Conservation (phyloP, 2,797 vertebrate species). For the Crocodylus rhombifer region DNA sequence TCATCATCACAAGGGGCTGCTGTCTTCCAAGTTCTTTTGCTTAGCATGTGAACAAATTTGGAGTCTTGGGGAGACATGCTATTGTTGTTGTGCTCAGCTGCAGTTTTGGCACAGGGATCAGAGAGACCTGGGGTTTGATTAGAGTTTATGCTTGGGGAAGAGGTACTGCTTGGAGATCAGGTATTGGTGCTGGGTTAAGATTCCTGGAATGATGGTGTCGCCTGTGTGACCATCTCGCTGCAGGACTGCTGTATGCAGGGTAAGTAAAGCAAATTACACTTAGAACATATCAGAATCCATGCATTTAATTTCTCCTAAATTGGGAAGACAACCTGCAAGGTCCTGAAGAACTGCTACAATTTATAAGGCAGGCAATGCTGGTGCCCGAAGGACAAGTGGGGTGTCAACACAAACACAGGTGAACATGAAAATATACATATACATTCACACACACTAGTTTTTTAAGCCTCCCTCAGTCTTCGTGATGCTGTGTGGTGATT, state of each 20-base stretch:
- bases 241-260: not conserved
- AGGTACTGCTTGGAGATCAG: not conserved
- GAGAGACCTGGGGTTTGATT: not conserved
- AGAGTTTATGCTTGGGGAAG: not conserved
- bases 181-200: no score
- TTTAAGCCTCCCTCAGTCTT: no score
- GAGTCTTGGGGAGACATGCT: not conserved
- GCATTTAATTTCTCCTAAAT: not conserved
- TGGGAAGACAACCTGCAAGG: not conserved
- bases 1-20: rapidly evolving
- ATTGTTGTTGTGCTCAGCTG: not conserved
- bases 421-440: no score
- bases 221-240: not conserved
- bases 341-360: not conserved
- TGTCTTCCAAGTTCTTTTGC: not conserved
- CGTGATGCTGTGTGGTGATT: not conserved
- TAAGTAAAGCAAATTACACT: not conserved
- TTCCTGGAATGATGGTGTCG: not conserved
- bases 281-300: not conserved
- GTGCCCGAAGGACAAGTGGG: not conserved
- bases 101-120: not conserved
- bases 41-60: rapidly evolving
- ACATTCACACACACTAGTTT: no score
- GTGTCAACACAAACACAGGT: no score
- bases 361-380: not conserved